Evolutionary conservation across 1,140 invertebrate genomes (phyloP), one percentile per base, ranked within the genome.

Genomic region (Acarapis woodi): DNA sequence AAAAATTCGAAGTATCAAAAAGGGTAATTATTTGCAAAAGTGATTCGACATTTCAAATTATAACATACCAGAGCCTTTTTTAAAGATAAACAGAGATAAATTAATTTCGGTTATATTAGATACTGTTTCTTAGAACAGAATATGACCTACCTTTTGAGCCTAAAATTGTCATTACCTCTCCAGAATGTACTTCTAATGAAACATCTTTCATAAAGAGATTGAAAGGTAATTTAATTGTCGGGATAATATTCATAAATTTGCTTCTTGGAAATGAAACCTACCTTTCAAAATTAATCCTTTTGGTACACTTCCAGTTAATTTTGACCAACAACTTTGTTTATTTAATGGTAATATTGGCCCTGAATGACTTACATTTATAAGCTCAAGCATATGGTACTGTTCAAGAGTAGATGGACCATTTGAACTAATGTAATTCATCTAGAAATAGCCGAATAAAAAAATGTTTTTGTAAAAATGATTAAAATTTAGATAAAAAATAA

Each of bases 111-210:
- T 38, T 16, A 39, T 32, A 19, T n/a, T n/a, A 12, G 12, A 23
- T 32, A 25, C 40, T 51, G n/a, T n/a, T n/a, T n/a, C n/a, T n/a
- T n/a, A n/a, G n/a, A n/a, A n/a, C n/a, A n/a, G n/a, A n/a, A n/a
- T n/a, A n/a, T n/a, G n/a, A n/a, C n/a, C n/a, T n/a, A 67, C 78
- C 79, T 63, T 87, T 88, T 0, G 78, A 85, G 5, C 82, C 82
- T 5, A 88, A 57, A 41, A 88, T 69, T 15, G 80, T 80, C 46
- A 83, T 68, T 26, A 88, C 75, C 58, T 87, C 80, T 10, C 78
- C 78, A 30, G 76, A 74, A 49, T 79, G 72, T 0, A 85, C 76
- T 40, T 74, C 70, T 32, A 85, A 64, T 10, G 76, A 80, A 3
- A 87, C 73, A 62, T 85, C 78, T 58, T 83, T n/a, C n/a, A n/a